These are phyloP conservation scores for Hylomyscus alleni DNA, from an alignment of 2,797 vertebrate genomes.

Conservation along the genomic window DNA sequence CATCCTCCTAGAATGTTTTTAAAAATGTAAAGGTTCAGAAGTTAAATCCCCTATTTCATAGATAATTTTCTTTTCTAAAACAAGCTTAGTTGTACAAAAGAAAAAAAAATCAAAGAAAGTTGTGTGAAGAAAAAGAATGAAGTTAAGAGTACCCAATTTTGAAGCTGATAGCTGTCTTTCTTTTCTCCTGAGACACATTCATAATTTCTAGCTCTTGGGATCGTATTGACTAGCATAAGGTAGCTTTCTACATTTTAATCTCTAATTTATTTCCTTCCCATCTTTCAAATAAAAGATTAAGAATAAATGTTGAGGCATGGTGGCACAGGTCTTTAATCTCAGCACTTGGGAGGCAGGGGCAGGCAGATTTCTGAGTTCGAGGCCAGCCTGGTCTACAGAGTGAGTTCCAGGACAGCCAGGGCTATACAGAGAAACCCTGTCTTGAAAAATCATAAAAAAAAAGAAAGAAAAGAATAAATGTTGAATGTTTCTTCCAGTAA, in stretches of 20 bases:
- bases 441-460: too few relatives aligned
- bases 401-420: too few relatives aligned
- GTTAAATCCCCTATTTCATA: not conserved
- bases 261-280: not conserved
- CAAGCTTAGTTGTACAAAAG: not conserved
- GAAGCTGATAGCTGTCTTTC: not conserved
- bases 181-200: not conserved
- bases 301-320: conserved; percentile 44
- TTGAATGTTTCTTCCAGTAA: not conserved
- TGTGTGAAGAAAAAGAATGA: not conserved
- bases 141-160: not conserved
- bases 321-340: too few relatives aligned
- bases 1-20: not conserved
- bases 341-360: too few relatives aligned
- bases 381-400: too few relatives aligned
- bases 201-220: not conserved
- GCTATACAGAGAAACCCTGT: too few relatives aligned
- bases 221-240: not conserved
- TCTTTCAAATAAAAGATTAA: conserved; percentile 29
- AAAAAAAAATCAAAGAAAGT: not conserved
- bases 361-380: too few relatives aligned
- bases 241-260: not conserved
- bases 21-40: not conserved
- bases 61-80: not conserved
- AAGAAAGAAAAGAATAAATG: conserved; percentile 52